phyloP scores from a whole-genome alignment of 64 coral and sea anemone species.

The Pocillopora verrucosa region DNA sequence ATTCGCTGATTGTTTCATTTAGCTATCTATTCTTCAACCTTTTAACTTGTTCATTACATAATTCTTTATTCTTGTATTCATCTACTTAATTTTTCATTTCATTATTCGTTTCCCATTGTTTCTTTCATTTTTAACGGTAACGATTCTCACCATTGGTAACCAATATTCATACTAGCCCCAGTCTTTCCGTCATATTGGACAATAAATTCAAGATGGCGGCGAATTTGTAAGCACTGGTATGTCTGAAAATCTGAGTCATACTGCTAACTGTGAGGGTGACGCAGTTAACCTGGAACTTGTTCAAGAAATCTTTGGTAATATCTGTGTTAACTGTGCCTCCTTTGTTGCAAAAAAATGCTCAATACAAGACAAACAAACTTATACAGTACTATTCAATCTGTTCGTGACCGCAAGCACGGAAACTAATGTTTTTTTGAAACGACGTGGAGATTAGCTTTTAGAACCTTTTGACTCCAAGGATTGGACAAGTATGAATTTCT shows the following conservation, averaged over 20 bases:
- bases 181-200: not conserved
- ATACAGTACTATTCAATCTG: not conserved
- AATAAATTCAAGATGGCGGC: constrained; percentile 17
- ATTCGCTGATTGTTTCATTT: no score
- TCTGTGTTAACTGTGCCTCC: not conserved
- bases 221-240: not conserved
- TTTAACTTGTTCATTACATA: no score
- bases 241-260: constrained; percentile 4
- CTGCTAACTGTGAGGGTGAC: constrained; percentile 12
- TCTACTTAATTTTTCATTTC: no score
- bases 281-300: constrained; percentile 52
- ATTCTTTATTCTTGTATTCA: no score
- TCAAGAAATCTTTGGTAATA: constrained; percentile 74
- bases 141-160: no score
- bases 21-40: no score
- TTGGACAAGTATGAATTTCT: no score
- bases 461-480: no score
- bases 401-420: not conserved
- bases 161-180: not conserved
- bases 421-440: no score
- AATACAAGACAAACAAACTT: not conserved
- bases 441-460: no score
- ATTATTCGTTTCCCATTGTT: no score
- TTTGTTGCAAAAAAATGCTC: not conserved
- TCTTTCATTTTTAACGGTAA: no score